A percentile compares a stretch with the other conserved stretches of the same genome.
Conservation (phyloP, 2,113 vertebrate species). For the Takifugu flavidus region DNA sequence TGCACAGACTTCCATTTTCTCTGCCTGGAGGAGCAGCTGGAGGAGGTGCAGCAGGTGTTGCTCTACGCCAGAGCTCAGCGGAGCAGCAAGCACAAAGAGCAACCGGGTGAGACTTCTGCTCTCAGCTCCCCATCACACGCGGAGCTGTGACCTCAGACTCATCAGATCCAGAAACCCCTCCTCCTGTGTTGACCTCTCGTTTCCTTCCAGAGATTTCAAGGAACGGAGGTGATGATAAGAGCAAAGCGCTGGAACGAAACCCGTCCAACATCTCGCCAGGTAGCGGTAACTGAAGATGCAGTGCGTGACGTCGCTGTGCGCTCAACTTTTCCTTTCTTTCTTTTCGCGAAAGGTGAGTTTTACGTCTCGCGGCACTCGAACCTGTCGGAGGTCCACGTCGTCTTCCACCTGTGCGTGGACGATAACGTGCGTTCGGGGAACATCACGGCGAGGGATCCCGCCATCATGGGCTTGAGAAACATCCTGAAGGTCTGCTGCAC, state of each 20-base stretch:
- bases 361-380: slow-evolving; percentile 96
- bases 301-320: not conserved
- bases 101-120: slow-evolving; percentile 70
- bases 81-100: slow-evolving; percentile 83
- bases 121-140: too few species aligned
- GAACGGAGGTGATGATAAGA: slow-evolving; percentile 85
- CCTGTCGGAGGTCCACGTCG: slow-evolving; percentile 91
- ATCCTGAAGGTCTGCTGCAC: slow-evolving; percentile 98
- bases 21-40: slow-evolving; percentile 88
- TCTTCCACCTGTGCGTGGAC: slow-evolving; percentile 97
- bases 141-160: too few species aligned
- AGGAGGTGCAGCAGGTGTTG: slow-evolving; percentile 92
- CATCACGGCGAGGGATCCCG: slow-evolving; percentile 92
- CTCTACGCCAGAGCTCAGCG: slow-evolving; percentile 89
- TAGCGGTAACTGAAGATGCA: slow-evolving; percentile 32
- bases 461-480: slow-evolving; percentile 96
- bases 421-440: slow-evolving; percentile 91
- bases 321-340: not conserved
- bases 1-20: slow-evolving; percentile 96
- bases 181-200: not conserved
- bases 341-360: slow-evolving; percentile 83
- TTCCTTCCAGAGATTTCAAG: slow-evolving; percentile 60
- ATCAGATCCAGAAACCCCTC: not conserved
- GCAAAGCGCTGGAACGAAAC: slow-evolving; percentile 86
- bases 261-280: slow-evolving; percentile 91